These are phyloP conservation scores for Nasonia giraulti DNA, from an alignment of 1,140 invertebrate species.

Conservation along the genomic window DNA sequence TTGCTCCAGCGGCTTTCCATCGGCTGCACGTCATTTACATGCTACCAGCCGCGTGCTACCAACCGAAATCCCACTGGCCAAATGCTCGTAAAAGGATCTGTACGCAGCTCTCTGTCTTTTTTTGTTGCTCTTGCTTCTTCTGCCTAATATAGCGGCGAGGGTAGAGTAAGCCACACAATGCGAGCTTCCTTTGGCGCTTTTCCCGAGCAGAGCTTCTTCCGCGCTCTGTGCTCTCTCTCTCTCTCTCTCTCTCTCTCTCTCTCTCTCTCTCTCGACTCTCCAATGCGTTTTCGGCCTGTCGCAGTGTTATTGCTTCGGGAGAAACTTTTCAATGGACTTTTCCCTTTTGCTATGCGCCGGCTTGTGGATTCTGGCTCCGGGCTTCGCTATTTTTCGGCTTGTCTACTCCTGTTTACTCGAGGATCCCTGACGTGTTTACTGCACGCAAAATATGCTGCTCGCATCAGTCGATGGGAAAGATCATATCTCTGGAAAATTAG, in stretches of 20 bases:
- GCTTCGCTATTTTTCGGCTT: conserved; percentile 59
- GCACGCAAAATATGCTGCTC: not conserved
- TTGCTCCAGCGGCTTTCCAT: conserved; percentile 54
- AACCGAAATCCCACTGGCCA: conserved; percentile 70
- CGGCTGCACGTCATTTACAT: conserved; percentile 56
- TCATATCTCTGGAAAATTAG: not conserved
- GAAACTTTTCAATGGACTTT: conserved; percentile 69
- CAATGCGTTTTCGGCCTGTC: conserved; percentile 13
- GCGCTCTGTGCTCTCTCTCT: conserved; percentile 21
- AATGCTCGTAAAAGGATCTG: conserved; percentile 69
- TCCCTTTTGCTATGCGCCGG: conserved; percentile 55
- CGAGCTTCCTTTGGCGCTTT: conserved; percentile 15
- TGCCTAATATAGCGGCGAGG: conserved; percentile 41
- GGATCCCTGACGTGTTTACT: not conserved
- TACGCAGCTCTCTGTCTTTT: conserved; percentile 47
- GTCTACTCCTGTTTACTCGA: conserved; percentile 48
- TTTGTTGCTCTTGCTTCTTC: conserved; percentile 53
- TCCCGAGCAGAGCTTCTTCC: not conserved
- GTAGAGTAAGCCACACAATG: conserved; percentile 31
- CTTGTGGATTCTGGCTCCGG: conserved; percentile 58
- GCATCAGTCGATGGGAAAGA: not conserved
- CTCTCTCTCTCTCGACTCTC: not conserved
- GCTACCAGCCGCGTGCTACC: conserved; percentile 53
- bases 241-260: not conserved
- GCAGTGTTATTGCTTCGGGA: conserved; percentile 42